Evolutionary conservation across 1,140 invertebrate genomes (phyloP), one percentile per base, ranked within the genome.

Genomic region (Eriocheir sinensis): DNA sequence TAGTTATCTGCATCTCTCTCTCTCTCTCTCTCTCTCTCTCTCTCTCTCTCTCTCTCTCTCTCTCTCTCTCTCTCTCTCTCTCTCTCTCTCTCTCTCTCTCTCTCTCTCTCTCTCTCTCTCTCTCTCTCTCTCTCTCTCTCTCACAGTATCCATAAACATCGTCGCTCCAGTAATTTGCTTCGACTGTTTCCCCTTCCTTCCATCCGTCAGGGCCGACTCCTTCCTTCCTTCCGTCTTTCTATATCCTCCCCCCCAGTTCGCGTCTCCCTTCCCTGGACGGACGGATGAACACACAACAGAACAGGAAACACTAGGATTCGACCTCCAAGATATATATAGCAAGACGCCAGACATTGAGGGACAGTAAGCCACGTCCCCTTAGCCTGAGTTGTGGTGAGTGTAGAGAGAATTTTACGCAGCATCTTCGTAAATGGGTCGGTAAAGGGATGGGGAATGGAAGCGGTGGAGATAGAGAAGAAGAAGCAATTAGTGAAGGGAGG

Each of bases 91-190:
- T 85, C 34, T 17, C 9, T 85, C 34, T 17, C 34, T 8, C 32
- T 32, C 38, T 6, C 81, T 38, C 36, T 41, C 83, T 86, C 83
- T 38, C 83, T 86, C 83, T 86, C 83, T 86, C 83, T 86, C 83
- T 86, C 83, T 86, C 83, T 86, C 83, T 86, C 83, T 86, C 83
- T 86, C 83, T 86, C 83, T 17, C 12, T n/a, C 17, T 6, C 12
- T 12, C 3, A 15, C 12, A 32, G 30, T 83, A 15, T 34, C 80
- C 80, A 83, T n/a, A 12, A 4, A 81, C 80, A 8, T 8, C 27
- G 4, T 81, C 4, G 80, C 3, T 4, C 8, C 27, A 30, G 8
- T 21, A 6, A 34, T 30, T 34, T n/a, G 0, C 15, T 12, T 83
- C 12, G 12, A 15, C 12, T 38, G 27, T 32, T 12, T 83, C 34